phyloP scores from a whole-genome alignment of 1,140 invertebrate species.

The Lysiphlebus fabarum region DNA sequence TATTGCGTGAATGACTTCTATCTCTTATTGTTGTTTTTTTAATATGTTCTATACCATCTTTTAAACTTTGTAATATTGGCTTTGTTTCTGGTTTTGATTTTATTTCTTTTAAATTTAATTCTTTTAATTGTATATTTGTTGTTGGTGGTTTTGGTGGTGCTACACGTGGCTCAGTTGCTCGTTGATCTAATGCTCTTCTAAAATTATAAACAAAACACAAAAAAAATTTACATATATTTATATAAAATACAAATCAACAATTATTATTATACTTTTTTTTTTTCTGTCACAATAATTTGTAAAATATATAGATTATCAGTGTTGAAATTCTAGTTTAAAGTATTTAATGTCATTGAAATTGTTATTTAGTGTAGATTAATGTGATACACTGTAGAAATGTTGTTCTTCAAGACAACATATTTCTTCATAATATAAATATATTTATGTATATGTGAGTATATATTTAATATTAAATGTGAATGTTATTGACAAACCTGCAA shows the following conservation, averaged over 20 bases:
- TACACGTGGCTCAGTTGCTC: slow-evolving; percentile 48
- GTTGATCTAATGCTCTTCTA: slow-evolving; percentile 50
- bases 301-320: too few relatives aligned
- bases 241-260: slow-evolving; percentile 1
- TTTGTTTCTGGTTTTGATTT: slow-evolving; percentile 49
- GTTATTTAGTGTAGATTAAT: too few relatives aligned
- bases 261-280: too few relatives aligned
- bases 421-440: too few relatives aligned
- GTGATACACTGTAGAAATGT: too few relatives aligned
- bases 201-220: slow-evolving; percentile 25
- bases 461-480: background rate
- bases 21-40: slow-evolving; percentile 49
- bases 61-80: slow-evolving; percentile 48
- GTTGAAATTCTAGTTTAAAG: too few relatives aligned
- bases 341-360: too few relatives aligned
- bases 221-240: background rate
- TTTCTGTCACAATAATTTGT: too few relatives aligned
- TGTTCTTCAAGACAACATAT: too few relatives aligned
- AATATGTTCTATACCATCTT: slow-evolving; percentile 48
- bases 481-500: slow-evolving; percentile 42
- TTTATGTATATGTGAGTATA: background rate
- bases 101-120: slow-evolving; percentile 47
- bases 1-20: slow-evolving; percentile 39
- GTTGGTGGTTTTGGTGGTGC: slow-evolving; percentile 43
- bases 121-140: slow-evolving; percentile 41